phyloP scores from a whole-genome alignment of 2,888 invertebrate genomes.

The Pseudococcus longispinus region DNA sequence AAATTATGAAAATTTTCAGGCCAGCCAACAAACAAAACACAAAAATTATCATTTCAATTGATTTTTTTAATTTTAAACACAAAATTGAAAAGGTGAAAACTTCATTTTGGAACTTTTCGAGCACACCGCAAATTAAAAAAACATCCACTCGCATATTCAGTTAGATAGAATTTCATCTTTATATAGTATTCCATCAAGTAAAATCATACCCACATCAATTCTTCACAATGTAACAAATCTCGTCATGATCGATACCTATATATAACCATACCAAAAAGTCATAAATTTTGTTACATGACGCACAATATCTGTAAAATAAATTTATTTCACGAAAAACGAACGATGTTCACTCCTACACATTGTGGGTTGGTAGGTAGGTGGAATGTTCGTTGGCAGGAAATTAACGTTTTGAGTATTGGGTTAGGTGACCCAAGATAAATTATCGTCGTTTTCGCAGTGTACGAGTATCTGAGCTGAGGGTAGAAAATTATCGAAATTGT shows the following conservation, averaged over 20 bases:
- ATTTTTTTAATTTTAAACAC: no score
- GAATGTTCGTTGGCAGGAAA: neutral
- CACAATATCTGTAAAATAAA: neutral
- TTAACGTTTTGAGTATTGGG: neutral
- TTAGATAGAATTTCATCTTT: neutral
- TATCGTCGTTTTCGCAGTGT: neutral
- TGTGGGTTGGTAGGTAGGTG: neutral
- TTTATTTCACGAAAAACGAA: conserved; percentile 7
- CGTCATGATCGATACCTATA: neutral
- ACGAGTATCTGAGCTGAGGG: no score
- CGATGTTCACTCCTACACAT: neutral
- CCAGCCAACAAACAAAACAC: no score
- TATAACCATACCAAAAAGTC: neutral
- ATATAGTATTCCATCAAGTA: neutral
- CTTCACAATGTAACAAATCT: neutral
- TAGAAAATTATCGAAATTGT: conserved; percentile 9
- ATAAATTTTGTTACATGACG: conserved; percentile 18
- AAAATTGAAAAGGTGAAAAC: no score
- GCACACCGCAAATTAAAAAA: no score
- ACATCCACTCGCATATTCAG: no score
- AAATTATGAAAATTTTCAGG: no score
- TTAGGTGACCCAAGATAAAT: conserved; percentile 14
- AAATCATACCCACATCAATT: neutral
- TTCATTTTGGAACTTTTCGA: no score
- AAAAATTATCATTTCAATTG: no score